Conservation (phyloP, 1,140 invertebrate species). For the Hyles vespertilio region DNA sequence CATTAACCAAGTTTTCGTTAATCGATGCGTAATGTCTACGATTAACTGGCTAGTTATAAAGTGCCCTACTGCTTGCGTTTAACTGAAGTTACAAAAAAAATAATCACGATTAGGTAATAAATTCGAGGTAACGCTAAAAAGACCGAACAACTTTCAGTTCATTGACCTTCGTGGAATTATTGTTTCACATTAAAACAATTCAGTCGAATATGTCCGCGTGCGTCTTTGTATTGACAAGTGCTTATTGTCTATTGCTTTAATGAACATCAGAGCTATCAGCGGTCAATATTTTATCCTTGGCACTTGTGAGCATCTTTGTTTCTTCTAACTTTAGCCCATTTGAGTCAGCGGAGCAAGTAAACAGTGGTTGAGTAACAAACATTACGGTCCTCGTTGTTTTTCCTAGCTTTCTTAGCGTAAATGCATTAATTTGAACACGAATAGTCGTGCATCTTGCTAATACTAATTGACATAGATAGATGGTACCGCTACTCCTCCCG, state of each 20-base stretch:
- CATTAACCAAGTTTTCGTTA: conserved; percentile 26
- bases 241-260: too few species aligned
- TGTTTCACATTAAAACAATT: too few species aligned
- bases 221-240: too few species aligned
- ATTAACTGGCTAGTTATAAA: conserved; percentile 15
- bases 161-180: neutral
- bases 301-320: too few species aligned
- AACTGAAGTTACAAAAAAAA: conserved; percentile 4
- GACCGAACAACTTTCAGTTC: neutral
- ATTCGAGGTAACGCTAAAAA: neutral
- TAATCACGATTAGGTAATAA: conserved; percentile 5
- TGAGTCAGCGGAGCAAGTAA: conserved; percentile 31
- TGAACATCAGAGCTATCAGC: too few species aligned
- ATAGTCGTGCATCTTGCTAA: conserved; percentile 29
- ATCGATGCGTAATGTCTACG: conserved; percentile 12
- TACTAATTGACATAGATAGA: conserved; percentile 46
- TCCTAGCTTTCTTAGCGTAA: conserved; percentile 25
- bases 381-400: conserved; percentile 20
- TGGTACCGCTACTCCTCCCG: conserved; percentile 16
- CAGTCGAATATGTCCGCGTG: too few species aligned
- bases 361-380: conserved; percentile 29
- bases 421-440: conserved; percentile 33
- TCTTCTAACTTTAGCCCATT: conserved; percentile 20
- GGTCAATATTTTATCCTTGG: too few species aligned
- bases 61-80: neutral